phyloP scores from a whole-genome alignment of 2,888 invertebrate genomes.

The Drosophila birchii region DNA sequence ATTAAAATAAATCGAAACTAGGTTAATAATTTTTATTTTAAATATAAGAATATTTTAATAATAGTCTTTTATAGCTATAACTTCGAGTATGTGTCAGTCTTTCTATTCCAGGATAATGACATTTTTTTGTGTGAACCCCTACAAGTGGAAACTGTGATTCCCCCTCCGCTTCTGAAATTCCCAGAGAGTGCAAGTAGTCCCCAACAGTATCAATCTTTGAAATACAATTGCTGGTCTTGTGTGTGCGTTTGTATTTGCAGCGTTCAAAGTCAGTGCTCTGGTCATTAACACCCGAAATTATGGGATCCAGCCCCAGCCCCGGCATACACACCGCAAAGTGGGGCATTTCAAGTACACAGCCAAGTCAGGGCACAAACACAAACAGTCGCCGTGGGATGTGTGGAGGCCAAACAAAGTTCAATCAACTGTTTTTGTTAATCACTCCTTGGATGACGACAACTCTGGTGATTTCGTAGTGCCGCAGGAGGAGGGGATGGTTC shows the following conservation, averaged over 20 bases:
- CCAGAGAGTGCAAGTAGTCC: conserved; percentile 1
- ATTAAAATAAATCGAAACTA: background rate
- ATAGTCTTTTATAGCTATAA: background rate
- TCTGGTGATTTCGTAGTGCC: conserved; percentile 8
- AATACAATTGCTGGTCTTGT: conserved; percentile 30
- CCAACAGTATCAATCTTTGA: conserved; percentile 24
- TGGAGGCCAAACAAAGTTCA: conserved; percentile 59
- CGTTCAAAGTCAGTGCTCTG: conserved; percentile 34
- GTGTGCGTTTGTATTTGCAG: conserved; percentile 12
- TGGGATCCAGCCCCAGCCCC: conserved; percentile 19
- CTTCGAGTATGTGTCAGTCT: too few relatives aligned
- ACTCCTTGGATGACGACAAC: conserved; percentile 35
- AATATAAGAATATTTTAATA: background rate
- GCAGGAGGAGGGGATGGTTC: conserved; percentile 4
- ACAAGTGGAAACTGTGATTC: background rate
- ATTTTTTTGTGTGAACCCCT: background rate
- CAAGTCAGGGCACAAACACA: conserved; percentile 13
- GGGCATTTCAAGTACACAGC: conserved; percentile 52
- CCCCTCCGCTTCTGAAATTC: background rate
- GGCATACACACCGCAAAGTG: conserved; percentile 43
- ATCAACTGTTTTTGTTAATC: conserved; percentile 60
- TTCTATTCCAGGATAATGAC: background rate
- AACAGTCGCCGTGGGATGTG: conserved; percentile 30
- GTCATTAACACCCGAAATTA: conserved; percentile 60
- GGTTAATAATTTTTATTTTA: background rate